Evolutionary conservation across 2,888 invertebrate species (phyloP), one percentile per base, ranked within the genome.

Genomic region (Drosophila kanekoi): DNA sequence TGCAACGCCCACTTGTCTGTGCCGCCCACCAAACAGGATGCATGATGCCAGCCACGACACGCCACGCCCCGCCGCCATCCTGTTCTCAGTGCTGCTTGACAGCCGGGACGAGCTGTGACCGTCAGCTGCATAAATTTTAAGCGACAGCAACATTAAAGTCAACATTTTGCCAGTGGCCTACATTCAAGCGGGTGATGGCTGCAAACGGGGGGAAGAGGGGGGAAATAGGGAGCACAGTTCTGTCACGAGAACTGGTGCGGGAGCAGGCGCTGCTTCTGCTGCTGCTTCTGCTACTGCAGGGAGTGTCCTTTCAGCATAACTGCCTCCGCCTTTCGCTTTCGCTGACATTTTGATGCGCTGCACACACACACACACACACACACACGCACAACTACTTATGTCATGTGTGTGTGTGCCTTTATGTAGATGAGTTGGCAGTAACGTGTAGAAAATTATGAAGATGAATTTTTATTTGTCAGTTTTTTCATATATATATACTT

Each of bases 111-210:
- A 68, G 71, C 70, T 54, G 60, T 64, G 81, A 68, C 67, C 86
- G 87, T 86, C 87, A 86, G 78, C 73, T 89, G 89, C 89, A 86
- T 86, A 89, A 87, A 86, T 86, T 86, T 87, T 73, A 81, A 75
- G 77, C 79, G 74, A 79, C 77, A 73, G 77, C 85, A 81, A 84
- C 85, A 89, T 89, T 89, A 85, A 85, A 89, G 84, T 87, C 89
- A 85, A 88, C 87, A 87, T 81, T 88, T 72, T 89, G 89, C 75
- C 79, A 87, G 81, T 85, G 85, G 89, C 85, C 85, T 85, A 89
- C 85, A 84, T 85, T 74, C 59, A 51, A 38, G 62, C 13, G 51
- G 18, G 16, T 14, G 61, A 40, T 35, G 16, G 61, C 44, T 18
- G 18, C 18, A 18, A 52, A 16, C 11, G 33, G 20, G 11, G 16